Base-by-base conservation (phyloP, 2,888 invertebrate genomes). In the Scrobipalpa atriplicella region DNA sequence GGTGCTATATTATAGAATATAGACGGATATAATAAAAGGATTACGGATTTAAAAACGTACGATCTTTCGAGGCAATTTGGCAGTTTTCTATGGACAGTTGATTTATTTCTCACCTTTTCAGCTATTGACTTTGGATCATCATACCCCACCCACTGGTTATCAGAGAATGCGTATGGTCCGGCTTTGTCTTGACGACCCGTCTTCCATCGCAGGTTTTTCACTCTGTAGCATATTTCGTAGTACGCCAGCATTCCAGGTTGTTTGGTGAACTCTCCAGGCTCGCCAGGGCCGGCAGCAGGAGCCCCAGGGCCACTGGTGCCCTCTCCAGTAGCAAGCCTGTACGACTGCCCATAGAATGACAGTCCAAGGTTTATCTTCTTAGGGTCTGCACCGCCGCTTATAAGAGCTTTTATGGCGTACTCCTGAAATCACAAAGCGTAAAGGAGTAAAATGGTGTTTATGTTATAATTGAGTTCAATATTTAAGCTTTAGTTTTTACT, bases 171-270 rank as follows among this genome's bases (percentile, higher is more conserved):
- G 80, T 96, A 97, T 0, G 98, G 97, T 2, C 96, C 96, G 43
- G 95, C 94, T 0, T 93, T 89, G 64, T 94, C 93, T 65, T 92
- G 92, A 62, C 93, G 89, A n/a, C 94, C 94, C 0, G 94, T 94
- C 66, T 92, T 93, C 96, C 96, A 97, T 36, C 95, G 93, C 62
- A 95, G 88, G 69, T 94, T 94, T 72, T 94, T 94, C 29, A 96
- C 94, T 94, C 95, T 93, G 66, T 95, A 94, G 77, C 97, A 97
- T 71, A 98, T 95, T 90, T 98, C 98, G 77, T 97, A 97, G 81
- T 97, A 98, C 0, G 97, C 95, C 75, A 98, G 81, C 96, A 97
- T 97, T 76, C 98, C 98, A 0, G 97, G 96, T 83, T 97, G 97
- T 71, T 95, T 95, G 0, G 97, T 97, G 70, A 95, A 95, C 79